A percentile compares a stretch with the other conserved stretches of the same genome.
These are phyloP conservation scores for Oreortyx pictus DNA, from an alignment of 2,797 vertebrate species.

Conservation along the genomic window DNA sequence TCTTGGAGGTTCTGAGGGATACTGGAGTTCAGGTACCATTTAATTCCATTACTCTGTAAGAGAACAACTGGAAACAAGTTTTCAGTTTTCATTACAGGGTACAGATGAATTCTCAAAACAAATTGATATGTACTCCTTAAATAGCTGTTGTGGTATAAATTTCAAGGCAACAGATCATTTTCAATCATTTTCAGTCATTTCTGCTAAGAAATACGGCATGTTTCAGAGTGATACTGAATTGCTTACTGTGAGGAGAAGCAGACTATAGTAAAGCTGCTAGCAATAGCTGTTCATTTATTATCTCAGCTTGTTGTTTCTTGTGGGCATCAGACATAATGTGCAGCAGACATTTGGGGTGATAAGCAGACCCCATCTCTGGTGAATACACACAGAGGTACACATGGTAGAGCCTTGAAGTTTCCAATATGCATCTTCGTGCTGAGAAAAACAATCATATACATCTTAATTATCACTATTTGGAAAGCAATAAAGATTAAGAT, in stretches of 20 bases:
- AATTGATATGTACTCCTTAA: slow-evolving; percentile 32
- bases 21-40: background rate
- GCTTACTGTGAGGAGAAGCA: background rate
- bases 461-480: background rate
- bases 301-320: background rate
- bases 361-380: background rate
- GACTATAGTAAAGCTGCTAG: background rate
- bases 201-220: background rate
- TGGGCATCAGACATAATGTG: background rate
- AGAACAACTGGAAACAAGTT: slow-evolving; percentile 42
- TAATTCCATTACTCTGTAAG: background rate
- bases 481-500: background rate
- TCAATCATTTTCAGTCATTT: slow-evolving; percentile 15
- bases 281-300: background rate
- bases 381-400: background rate
- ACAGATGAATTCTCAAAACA: background rate
- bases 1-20: background rate
- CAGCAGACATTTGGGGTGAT: background rate
- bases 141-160: slow-evolving; percentile 38
- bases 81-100: slow-evolving; percentile 1
- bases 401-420: background rate
- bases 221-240: slow-evolving; percentile 7
- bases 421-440: background rate
- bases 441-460: background rate
- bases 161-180: slow-evolving; percentile 49